Conservation (phyloP, 2,797 vertebrate genomes). For the Carapus acus region DNA sequence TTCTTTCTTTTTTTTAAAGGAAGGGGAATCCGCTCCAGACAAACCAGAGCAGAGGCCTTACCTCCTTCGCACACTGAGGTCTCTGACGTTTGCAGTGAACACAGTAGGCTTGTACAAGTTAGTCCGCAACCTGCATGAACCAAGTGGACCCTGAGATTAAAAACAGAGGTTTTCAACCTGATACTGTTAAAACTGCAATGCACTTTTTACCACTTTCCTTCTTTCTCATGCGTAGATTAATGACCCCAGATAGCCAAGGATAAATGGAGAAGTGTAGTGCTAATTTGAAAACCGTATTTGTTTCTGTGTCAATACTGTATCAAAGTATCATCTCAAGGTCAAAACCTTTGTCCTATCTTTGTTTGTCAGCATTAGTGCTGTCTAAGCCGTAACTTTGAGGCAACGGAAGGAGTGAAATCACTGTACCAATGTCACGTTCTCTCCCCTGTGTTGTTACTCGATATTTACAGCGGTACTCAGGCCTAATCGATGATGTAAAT, state of each 20-base stretch:
- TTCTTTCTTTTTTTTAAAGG: conserved; percentile 23
- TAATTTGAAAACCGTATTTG: too few species aligned
- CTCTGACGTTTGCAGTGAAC: conserved; percentile 18
- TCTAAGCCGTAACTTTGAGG: conserved; percentile 12
- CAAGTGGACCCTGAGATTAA: too few species aligned
- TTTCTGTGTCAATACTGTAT: too few species aligned
- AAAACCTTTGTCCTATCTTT: conserved; percentile 9
- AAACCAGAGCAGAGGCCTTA: conserved; percentile 23
- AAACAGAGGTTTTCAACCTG: conserved; percentile 11
- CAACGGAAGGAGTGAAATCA: conserved; percentile 35
- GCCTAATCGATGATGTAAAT: conserved; percentile 62
- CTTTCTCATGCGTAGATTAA: neutral
- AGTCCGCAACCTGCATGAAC: conserved; percentile 27
- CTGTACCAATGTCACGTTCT: conserved; percentile 39
- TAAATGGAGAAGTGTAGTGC: too few species aligned
- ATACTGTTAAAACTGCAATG: conserved; percentile 25
- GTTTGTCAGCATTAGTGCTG: conserved; percentile 1
- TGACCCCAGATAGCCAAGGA: neutral
- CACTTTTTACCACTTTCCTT: conserved; percentile 14
- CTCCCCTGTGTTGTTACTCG: conserved; percentile 49
- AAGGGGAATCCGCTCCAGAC: conserved; percentile 25
- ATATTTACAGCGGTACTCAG: conserved; percentile 61
- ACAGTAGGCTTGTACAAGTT: conserved; percentile 13
- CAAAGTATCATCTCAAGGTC: conserved; percentile 14
- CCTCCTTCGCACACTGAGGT: conserved; percentile 19